Evolutionary conservation across 2,888 invertebrate species (phyloP), one percentile per base, ranked within the genome.

Genomic region (Harpagoxenus sublaevis): DNA sequence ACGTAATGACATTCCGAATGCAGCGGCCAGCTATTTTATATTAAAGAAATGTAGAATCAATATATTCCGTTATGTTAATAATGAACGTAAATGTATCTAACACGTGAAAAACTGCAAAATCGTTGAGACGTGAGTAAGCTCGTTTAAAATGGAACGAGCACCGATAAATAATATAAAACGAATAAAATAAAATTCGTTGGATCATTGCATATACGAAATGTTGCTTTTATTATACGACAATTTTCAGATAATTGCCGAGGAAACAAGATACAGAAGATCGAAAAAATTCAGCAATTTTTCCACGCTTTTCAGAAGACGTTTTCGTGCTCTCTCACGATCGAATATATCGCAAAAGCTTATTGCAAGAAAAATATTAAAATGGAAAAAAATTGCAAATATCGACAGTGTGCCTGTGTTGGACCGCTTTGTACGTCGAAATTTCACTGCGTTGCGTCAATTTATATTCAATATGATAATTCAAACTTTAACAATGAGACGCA

Each of bases 401-500:
- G n/a, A n/a, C n/a, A n/a, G n/a, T 15, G 10, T 8, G 39, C 18
- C 3, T 39, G 35, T 28, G 31, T 48, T 31, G 5, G 23, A 8
- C 42, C 8, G 4, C 5, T 57, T 23, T 15, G 31, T 3, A 2
- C 42, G 15, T 15, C 42, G 2, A 53, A 57, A 42, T 77, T 42
- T 53, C 45, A 18, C 10, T 8, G 68, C 57, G 55, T 12, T 8
- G 68, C 57, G 55, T 12, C 60, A 60, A 71, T 55, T 66, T 57
- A 68, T 68, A 68, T 68, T 45, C 28, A 28, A 9, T 62, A 5
- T 63, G 66, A 45, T 39, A 45, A 77, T 53, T n/a, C 23, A 28
- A 45, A 31, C 55, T 39, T 51, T 48, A 71, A 71, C 62, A 77
- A 68, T 60, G 83, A 82, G 82, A 74, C 89, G 87, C 79, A 86